Evolutionary conservation across 1,140 invertebrate genomes (phyloP), one percentile per base, ranked within the genome.

Genomic region (Drosophila kurseongensis): DNA sequence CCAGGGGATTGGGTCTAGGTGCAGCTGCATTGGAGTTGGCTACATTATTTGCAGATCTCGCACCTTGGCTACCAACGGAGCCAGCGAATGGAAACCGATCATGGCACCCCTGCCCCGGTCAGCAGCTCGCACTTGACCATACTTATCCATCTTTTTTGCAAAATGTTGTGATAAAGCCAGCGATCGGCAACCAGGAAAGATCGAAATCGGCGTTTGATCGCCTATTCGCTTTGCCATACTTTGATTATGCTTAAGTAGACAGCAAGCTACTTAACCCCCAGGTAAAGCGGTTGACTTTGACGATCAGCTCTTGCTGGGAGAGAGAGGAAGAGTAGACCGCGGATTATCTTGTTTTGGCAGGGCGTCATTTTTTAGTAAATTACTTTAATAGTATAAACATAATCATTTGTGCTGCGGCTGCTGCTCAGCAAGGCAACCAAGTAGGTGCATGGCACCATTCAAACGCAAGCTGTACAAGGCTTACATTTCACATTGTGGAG

Each of bases 361-460:
- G 81, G 81, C 81, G 81, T 85, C 75, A 81, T 80, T 78, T 78
- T 50, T 83, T 80, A 80, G 80, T 90, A 89, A 89, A 89, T 89
- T 89, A 89, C 84, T 89, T 89, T 89, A 89, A 89, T 89, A 80
- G 84, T 90, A 90, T 89, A 89, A 89, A 89, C 85, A 89, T 89
- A 89, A 89, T 90, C 85, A 89, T 89, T 89, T 84, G 78, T 89
- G 73, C 66, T 88, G 71, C 50, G 75, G 79, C 83, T 88, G 83
- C 83, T 88, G 76, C 67, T 78, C 29, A 40, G 51, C 36, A 27
- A 35, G 36, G 42, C 51, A 10, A 16, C 60, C 50, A n/a, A 60
- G 55, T 58, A 78, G 36, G 36, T 38, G 12, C 68, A 83, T 65
- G 61, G 78, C 74, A 71, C 65, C 29, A 47, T 51, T 60, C 36